A percentile compares a stretch with the other conserved stretches of the same genome.
These are phyloP conservation scores for Drosophila malerkotliana DNA, from an alignment of 1,140 invertebrate genomes.

Conservation along the genomic window DNA sequence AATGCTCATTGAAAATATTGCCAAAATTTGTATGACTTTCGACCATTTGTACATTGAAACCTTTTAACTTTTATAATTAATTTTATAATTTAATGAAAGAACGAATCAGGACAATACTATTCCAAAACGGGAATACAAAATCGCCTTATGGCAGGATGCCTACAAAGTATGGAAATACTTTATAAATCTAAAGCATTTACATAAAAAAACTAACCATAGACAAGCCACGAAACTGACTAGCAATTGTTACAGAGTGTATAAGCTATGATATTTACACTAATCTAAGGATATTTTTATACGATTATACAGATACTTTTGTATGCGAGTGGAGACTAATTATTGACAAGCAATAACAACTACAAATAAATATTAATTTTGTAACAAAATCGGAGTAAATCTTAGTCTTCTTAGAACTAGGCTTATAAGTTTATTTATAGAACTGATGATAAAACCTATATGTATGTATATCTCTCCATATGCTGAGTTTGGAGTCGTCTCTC, in stretches of 20 bases:
- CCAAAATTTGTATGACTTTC: slow-evolving; percentile 16
- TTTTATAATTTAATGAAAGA: slow-evolving; percentile 1
- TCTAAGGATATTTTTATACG: slow-evolving; percentile 40
- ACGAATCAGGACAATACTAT: slow-evolving; percentile 42
- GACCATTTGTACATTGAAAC: slow-evolving; percentile 10
- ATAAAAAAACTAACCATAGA: slow-evolving; percentile 18
- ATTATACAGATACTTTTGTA: slow-evolving; percentile 29
- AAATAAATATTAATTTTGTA: slow-evolving; percentile 40
- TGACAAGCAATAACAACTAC: slow-evolving; percentile 44
- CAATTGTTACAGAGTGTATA: slow-evolving; percentile 54
- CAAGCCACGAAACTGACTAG: slow-evolving; percentile 24
- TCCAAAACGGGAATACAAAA: background rate
- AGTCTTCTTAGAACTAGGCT: background rate
- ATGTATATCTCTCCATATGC: background rate
- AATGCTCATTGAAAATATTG: slow-evolving; percentile 22
- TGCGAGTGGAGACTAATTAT: slow-evolving; percentile 40
- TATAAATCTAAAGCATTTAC: slow-evolving; percentile 37
- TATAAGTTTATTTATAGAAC: slow-evolving; percentile 34
- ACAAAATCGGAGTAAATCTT: background rate
- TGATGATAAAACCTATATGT: slow-evolving; percentile 18
- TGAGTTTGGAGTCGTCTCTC: background rate
- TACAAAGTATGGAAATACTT: slow-evolving; percentile 50
- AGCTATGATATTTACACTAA: slow-evolving; percentile 30
- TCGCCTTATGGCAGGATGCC: slow-evolving; percentile 34
- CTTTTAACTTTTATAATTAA: slow-evolving; percentile 7